Conservation (phyloP, 2,888 invertebrate species). For the Choreutis nemorana region DNA sequence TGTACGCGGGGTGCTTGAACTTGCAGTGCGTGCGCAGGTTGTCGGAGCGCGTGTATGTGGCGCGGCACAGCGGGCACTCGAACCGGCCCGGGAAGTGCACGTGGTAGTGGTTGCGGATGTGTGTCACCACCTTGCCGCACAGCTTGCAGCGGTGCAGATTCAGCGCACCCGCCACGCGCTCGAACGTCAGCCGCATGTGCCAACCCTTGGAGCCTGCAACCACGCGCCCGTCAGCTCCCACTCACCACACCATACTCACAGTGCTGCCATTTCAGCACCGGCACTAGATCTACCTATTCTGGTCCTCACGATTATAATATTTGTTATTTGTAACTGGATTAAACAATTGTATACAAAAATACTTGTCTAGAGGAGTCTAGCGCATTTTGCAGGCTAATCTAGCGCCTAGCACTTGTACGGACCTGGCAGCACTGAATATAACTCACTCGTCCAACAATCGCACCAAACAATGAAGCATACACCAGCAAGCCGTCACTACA, state of each 20-base stretch:
- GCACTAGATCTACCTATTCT: background rate
- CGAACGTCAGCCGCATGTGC: slow-evolving; percentile 95
- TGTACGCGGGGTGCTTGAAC: slow-evolving; percentile 89
- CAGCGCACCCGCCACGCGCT: slow-evolving; percentile 90
- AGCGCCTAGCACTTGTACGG: too few species aligned
- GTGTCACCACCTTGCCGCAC: slow-evolving; percentile 94
- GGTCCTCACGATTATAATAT: too few species aligned
- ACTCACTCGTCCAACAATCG: too few species aligned
- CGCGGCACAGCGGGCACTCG: slow-evolving; percentile 90
- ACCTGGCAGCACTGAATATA: too few species aligned
- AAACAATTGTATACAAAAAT: too few species aligned
- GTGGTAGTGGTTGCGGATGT: slow-evolving; percentile 94
- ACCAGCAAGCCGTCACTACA: too few species aligned
- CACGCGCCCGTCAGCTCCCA: slow-evolving; percentile 23
- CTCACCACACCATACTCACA: slow-evolving; percentile 15
- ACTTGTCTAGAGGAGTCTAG: too few species aligned
- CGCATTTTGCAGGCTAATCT: too few species aligned
- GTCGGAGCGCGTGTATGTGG: slow-evolving; percentile 91
- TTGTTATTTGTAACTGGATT: too few species aligned
- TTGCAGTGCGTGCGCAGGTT: slow-evolving; percentile 93
- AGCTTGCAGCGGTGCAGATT: slow-evolving; percentile 94
- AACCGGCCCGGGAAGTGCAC: slow-evolving; percentile 93
- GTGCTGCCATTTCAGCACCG: slow-evolving; percentile 13
- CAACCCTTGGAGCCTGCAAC: slow-evolving; percentile 94
- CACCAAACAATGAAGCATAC: too few species aligned